Evolutionary conservation across 2,888 invertebrate genomes (phyloP), one percentile per base, ranked within the genome.

Genomic region (Ormyrus nitidulus): DNA sequence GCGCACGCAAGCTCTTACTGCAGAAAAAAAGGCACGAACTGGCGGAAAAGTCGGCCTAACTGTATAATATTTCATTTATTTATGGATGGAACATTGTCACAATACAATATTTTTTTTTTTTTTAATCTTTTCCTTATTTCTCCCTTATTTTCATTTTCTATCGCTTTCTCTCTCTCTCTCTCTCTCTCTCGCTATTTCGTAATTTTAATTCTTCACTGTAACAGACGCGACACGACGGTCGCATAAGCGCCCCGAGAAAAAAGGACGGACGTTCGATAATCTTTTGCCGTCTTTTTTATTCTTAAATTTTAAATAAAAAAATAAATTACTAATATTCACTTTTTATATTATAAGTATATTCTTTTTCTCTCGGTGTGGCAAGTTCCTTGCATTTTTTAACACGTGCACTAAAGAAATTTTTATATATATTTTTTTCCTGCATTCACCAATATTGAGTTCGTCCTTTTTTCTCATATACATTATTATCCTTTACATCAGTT

Each of bases 11-110:
- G 86, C 86, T 85, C 86, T 88, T 86, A 86, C 87, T 87, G 89
- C 89, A 86, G 89, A 90, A 90, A 89, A 86, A 89, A 90, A 90
- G 90, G 90, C 90, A 90, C 90, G 89, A 90, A 89, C 90, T 89
- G 90, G 89, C 90, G 89, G 88, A 89, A 89, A 90, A 90, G 89
- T 90, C 90, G 90, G 90, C 90, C 90, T 90, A 90, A 90, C 89
- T 89, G 88, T 90, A 90, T 90, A 89, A 81, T 79, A 82, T 82
- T 84, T 84, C 84, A 82, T 84, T 85, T 82, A 88, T 85, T 85
- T 84, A 90, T 90, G 90, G 90, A 90, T 90, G 90, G 90, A 90
- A 90, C 90, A 89, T 90, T 85, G 87, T 90, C 89, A 90, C 89
- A 90, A 89, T 90, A 90, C 88, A 90, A 89, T 89, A 87, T 88